Conservation (phyloP, 1,140 invertebrate genomes). For the Stratiolaelaps scimitus region DNA sequence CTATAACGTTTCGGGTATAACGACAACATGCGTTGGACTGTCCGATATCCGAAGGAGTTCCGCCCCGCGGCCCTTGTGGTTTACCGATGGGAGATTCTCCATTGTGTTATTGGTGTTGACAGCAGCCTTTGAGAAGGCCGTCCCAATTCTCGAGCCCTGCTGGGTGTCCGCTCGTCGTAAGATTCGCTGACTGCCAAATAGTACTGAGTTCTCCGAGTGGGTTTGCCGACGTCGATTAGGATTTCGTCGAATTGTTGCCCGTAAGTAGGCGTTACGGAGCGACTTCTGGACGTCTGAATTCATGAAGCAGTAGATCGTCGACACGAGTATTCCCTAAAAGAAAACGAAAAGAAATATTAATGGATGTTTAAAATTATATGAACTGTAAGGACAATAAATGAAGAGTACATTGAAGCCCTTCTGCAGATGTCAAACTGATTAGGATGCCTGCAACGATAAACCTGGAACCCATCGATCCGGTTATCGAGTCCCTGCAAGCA, state of each 20-base stretch:
- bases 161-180: too few species aligned
- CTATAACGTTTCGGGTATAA: slow-evolving; percentile 5
- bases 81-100: not conserved
- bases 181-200: slow-evolving; percentile 11
- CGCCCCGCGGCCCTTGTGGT: not conserved
- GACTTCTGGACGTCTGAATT: slow-evolving; percentile 43
- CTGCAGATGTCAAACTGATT: too few species aligned
- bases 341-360: slow-evolving; percentile 31
- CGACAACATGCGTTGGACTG: not conserved
- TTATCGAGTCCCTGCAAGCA: too few species aligned
- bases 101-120: not conserved
- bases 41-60: slow-evolving; percentile 1
- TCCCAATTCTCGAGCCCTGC: too few species aligned
- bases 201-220: not conserved
- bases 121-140: too few species aligned
- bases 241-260: slow-evolving; percentile 34
- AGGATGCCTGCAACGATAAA: too few species aligned
- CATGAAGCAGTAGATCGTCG: slow-evolving; percentile 46
- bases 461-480: too few species aligned
- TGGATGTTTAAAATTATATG: too few species aligned
- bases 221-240: slow-evolving; percentile 33
- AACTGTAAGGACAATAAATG: too few species aligned
- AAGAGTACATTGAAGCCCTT: too few species aligned
- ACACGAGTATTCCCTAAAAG: slow-evolving; percentile 45
- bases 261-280: slow-evolving; percentile 35